Percentiles rank a stretch among this genome's conserved stretches.
Conservation (phyloP, 2,113 vertebrate genomes). For the Lagopus muta region DNA sequence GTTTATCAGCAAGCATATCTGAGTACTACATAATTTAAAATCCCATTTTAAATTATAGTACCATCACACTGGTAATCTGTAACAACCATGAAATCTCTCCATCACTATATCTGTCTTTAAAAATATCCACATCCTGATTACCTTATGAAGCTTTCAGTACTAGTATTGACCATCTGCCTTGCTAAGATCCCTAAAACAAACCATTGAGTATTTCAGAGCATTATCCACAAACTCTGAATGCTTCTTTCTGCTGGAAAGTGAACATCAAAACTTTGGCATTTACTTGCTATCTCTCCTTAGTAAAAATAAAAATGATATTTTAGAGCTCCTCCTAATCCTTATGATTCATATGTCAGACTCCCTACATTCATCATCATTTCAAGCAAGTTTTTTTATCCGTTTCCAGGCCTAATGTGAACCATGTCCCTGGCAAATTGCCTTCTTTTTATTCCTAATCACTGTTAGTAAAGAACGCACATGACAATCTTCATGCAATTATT, state of each 20-base stretch:
- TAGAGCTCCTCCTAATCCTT: background rate
- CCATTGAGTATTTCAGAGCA: background rate
- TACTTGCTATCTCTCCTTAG: background rate
- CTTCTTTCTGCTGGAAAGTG: background rate
- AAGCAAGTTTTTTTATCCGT: background rate
- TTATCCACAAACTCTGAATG: background rate
- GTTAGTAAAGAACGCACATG: background rate
- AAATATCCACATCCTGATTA: background rate
- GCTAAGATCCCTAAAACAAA: background rate
- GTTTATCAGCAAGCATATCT: background rate
- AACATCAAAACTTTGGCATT: conserved; percentile 24
- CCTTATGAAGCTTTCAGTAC: background rate
- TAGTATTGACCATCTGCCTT: background rate
- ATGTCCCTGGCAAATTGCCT: background rate
- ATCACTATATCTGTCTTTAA: background rate
- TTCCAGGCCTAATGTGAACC: conserved; percentile 29
- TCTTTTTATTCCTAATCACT: conserved; percentile 10
- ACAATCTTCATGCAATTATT: background rate
- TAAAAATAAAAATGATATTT: conserved; percentile 42
- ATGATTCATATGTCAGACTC: conserved; percentile 45
- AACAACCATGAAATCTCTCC: background rate
- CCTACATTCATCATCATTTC: conserved; percentile 27
- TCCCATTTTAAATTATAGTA: too few species aligned
- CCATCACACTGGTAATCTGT: background rate
- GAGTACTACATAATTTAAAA: background rate